Conservation (phyloP, 2,797 vertebrate genomes). For the Aselliscus stoliczkanus region DNA sequence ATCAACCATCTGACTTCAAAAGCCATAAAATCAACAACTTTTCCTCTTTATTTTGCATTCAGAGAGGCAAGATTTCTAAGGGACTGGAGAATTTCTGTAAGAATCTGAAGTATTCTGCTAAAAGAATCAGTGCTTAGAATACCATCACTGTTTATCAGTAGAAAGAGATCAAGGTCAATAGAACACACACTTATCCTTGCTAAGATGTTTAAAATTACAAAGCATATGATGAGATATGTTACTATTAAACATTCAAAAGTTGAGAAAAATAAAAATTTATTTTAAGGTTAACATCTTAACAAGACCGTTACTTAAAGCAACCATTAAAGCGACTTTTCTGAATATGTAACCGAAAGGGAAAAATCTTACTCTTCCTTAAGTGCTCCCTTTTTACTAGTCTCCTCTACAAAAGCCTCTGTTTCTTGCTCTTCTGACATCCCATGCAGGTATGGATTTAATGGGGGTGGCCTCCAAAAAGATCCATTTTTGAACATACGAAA, state of each 20-base stretch:
- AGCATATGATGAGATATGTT: not conserved
- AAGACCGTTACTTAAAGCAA: not conserved
- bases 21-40: not conserved
- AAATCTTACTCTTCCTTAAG: slow-evolving; percentile 95
- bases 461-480: slow-evolving; percentile 96
- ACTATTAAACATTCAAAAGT: slow-evolving; percentile 27
- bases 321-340: not conserved
- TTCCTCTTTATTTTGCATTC: not conserved
- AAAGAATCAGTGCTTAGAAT: not conserved
- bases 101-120: not conserved
- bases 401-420: slow-evolving; percentile 92
- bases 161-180: not conserved
- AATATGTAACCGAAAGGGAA: slow-evolving; percentile 25
- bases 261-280: not conserved
- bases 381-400: slow-evolving; percentile 92
- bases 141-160: slow-evolving; percentile 4
- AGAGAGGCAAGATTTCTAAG: slow-evolving; percentile 22
- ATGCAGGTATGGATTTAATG: slow-evolving; percentile 96
- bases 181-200: not conserved
- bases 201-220: slow-evolving; percentile 29
- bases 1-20: not conserved
- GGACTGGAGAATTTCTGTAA: not conserved
- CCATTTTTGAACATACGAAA: slow-evolving; percentile 99
- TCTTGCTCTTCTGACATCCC: slow-evolving; percentile 96
- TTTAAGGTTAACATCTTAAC: not conserved